phyloP scores from a whole-genome alignment of 2,113 vertebrate genomes.

The Australoheros scitulus region DNA sequence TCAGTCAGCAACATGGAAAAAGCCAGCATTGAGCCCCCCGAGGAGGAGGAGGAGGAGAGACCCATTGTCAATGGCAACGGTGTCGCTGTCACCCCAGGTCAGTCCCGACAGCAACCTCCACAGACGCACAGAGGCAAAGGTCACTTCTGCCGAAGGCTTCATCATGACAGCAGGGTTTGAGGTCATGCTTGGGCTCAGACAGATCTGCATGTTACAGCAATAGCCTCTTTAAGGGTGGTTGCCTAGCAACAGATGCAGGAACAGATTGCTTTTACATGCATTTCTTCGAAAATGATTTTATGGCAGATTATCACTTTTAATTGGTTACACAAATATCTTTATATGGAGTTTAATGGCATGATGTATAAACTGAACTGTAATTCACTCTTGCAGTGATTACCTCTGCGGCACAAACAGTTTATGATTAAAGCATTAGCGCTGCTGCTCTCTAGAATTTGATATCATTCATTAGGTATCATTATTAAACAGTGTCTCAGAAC shows the following conservation, averaged over 20 bases:
- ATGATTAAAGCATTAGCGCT: slow-evolving; percentile 27
- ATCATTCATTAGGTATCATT: slow-evolving; percentile 28
- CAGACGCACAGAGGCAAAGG: slow-evolving; percentile 8
- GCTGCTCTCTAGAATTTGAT: not conserved
- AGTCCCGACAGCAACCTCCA: slow-evolving; percentile 58
- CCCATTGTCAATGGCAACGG: slow-evolving; percentile 93
- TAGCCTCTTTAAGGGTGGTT: slow-evolving; percentile 20
- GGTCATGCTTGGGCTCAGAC: slow-evolving; percentile 14
- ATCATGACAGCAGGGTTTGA: slow-evolving; percentile 6
- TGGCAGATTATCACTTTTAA: slow-evolving; percentile 44
- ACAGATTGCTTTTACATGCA: slow-evolving; percentile 33
- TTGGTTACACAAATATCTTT: slow-evolving; percentile 39
- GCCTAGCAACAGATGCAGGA: slow-evolving; percentile 60
- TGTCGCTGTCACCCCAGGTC: slow-evolving; percentile 89
- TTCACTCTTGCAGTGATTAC: not conserved
- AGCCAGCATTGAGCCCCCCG: slow-evolving; percentile 91
- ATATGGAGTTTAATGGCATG: not conserved
- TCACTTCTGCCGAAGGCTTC: not conserved
- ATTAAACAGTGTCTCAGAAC: not conserved
- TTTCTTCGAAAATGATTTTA: slow-evolving; percentile 19
- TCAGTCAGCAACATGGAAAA: slow-evolving; percentile 99
- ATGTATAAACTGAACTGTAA: slow-evolving; percentile 15
- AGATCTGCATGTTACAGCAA: slow-evolving; percentile 34
- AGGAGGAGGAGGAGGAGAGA: slow-evolving; percentile 96
- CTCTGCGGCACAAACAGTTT: slow-evolving; percentile 8